Evolutionary conservation across 2,113 vertebrate genomes (phyloP).

Genomic region (Phalacrocorax pelagicus): DNA sequence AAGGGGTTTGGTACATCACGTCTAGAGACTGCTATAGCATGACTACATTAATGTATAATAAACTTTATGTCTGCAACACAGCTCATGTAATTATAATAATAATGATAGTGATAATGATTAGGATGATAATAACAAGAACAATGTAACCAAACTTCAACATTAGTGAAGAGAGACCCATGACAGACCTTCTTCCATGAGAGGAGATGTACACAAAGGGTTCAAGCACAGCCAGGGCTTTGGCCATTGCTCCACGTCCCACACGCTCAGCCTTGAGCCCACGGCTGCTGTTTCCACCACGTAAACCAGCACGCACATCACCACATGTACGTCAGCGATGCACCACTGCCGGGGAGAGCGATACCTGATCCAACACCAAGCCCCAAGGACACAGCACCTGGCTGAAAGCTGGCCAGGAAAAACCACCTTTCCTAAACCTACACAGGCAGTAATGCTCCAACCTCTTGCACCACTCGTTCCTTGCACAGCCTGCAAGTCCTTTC

Average conservation of each 20-base stretch:
- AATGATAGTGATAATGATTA: not conserved
- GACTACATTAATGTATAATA: not conserved
- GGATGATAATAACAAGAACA: not conserved
- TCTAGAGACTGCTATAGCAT: not conserved
- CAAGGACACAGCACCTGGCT: not conserved
- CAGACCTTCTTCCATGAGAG: not conserved
- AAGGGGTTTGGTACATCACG: not conserved
- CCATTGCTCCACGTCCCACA: not conserved
- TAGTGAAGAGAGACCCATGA: not conserved
- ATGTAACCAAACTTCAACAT: not conserved
- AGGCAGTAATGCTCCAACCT: not conserved
- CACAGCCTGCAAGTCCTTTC: not conserved
- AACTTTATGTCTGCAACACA: not conserved
- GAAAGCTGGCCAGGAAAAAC: not conserved
- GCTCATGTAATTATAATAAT: not conserved
- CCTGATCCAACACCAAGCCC: rapidly evolving
- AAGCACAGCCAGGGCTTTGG: not conserved
- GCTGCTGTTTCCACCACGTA: not conserved
- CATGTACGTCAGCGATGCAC: rapidly evolving
- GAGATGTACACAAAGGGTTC: not conserved
- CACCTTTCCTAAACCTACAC: not conserved
- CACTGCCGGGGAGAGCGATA: rapidly evolving
- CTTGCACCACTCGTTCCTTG: not conserved
- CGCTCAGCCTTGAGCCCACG: not conserved
- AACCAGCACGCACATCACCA: not conserved